A percentile compares a stretch with the other conserved stretches of the same genome.
Conservation (phyloP, 2,113 vertebrate genomes). For the Eolophus roseicapilla region DNA sequence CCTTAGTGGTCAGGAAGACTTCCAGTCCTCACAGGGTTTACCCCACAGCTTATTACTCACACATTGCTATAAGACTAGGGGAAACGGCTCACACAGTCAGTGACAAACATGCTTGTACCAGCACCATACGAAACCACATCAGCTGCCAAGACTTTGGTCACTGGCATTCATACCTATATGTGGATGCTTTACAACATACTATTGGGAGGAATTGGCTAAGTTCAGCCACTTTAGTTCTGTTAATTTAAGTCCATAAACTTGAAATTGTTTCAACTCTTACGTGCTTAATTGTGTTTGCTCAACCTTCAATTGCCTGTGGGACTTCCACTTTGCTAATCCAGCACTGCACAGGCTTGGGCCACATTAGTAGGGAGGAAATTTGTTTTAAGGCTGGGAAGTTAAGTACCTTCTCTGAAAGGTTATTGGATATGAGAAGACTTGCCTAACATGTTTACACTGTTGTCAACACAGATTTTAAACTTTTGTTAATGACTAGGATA, state of each 20-base stretch:
- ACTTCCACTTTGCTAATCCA: background rate
- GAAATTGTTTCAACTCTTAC: background rate
- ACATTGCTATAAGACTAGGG: background rate
- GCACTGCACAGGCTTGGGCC: background rate
- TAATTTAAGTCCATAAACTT: background rate
- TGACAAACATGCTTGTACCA: background rate
- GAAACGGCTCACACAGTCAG: accelerated
- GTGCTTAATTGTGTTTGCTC: background rate
- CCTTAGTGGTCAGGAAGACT: background rate
- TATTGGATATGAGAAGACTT: background rate
- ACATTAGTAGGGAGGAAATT: background rate
- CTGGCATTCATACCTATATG: background rate
- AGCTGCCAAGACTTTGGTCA: background rate
- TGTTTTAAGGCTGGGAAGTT: background rate
- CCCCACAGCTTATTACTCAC: background rate
- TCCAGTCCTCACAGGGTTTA: background rate
- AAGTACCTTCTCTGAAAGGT: background rate
- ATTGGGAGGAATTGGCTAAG: background rate
- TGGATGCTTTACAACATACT: background rate
- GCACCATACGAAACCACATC: background rate
- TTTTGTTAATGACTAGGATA: background rate
- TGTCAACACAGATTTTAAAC: background rate
- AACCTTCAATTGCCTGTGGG: background rate
- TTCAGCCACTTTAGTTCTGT: background rate
- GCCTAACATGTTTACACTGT: background rate